Percentiles rank a stretch among this genome's conserved stretches.
Evolutionary conservation across 2,113 vertebrate species (phyloP).

Genomic region (Clarias magur): DNA sequence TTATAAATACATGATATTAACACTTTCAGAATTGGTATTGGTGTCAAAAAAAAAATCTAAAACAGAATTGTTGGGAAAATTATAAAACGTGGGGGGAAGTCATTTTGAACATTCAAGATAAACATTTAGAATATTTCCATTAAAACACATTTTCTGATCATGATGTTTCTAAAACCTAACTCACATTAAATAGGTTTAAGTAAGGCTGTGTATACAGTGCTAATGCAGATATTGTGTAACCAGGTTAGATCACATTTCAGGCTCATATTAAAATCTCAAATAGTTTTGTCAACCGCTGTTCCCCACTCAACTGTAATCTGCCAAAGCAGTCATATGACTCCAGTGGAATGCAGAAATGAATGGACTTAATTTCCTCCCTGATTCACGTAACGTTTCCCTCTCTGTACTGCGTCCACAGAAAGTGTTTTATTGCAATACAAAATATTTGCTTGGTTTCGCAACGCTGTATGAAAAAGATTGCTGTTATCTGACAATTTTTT

Average conservation of each 20-base stretch:
- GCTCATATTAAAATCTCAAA: neutral
- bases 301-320: neutral
- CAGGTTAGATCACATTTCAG: neutral
- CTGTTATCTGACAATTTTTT: neutral
- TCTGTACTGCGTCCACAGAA: neutral
- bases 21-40: too few relatives aligned
- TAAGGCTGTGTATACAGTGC: neutral
- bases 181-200: neutral
- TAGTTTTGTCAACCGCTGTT: neutral
- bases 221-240: neutral
- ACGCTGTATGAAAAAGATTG: neutral
- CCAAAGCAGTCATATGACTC: slow-evolving; percentile 31
- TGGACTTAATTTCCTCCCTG: slow-evolving; percentile 29
- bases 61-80: too few relatives aligned
- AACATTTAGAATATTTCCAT: neutral
- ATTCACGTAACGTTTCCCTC: neutral
- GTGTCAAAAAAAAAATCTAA: too few relatives aligned
- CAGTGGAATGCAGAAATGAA: slow-evolving; percentile 25
- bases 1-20: too few relatives aligned
- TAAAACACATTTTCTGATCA: neutral
- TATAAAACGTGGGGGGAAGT: too few relatives aligned
- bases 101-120: neutral
- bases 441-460: neutral
- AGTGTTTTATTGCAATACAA: neutral
- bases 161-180: neutral